These are phyloP conservation scores for Pasiphila rectangulata DNA, from an alignment of 2,888 invertebrate genomes.

Conservation along the genomic window DNA sequence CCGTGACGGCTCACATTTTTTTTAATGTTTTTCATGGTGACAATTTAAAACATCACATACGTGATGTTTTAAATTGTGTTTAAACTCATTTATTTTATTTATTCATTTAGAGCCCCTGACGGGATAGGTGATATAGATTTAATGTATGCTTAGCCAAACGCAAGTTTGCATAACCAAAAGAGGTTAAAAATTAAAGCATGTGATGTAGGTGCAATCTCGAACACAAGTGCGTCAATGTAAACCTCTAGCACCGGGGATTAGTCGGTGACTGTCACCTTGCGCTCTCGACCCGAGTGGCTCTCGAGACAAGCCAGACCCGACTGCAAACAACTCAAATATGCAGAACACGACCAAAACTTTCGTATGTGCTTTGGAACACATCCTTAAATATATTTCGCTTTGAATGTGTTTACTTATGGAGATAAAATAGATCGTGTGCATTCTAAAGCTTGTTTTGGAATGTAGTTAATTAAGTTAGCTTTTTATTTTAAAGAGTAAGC, in stretches of 20 bases:
- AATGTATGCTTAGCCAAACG: too few species aligned
- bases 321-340: conserved; percentile 71
- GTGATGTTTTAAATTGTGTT: too few species aligned
- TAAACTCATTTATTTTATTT: too few species aligned
- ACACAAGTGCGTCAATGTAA: conserved; percentile 53
- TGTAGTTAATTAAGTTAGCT: too few species aligned
- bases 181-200: too few species aligned
- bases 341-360: conserved; percentile 45
- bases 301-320: conserved; percentile 44
- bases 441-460: too few species aligned
- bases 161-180: too few species aligned
- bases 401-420: conserved; percentile 11
- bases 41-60: too few species aligned
- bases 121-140: too few species aligned
- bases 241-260: conserved; percentile 65
- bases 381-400: conserved; percentile 25
- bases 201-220: conserved; percentile 28
- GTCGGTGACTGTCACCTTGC: conserved; percentile 67
- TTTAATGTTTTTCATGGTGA: too few species aligned
- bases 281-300: conserved; percentile 68
- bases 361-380: conserved; percentile 25
- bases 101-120: too few species aligned
- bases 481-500: background rate
- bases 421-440: conserved; percentile 1
- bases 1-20: too few species aligned